Evolutionary conservation across 2,888 invertebrate species (phyloP), one percentile per base, ranked within the genome.

Genomic region (Fragum sueziense): DNA sequence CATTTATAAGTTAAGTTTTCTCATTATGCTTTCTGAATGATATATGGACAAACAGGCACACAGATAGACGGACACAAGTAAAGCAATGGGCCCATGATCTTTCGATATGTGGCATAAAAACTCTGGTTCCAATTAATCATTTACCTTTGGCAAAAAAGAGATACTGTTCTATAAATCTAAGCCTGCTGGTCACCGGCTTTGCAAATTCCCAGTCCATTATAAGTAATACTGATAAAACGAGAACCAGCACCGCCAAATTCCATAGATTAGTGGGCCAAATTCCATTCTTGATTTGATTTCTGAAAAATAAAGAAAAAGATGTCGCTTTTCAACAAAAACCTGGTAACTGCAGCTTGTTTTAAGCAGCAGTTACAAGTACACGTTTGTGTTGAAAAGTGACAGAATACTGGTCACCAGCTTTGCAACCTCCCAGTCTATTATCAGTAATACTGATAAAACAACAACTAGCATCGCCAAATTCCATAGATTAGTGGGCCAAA

Each of bases 211-310:
- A 92, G 79, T 93, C 93, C 29, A 88, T 87, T 17, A 92, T 72
- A 80, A 93, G 89, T 59, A 93, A 80, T 27, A 89, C 85, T 20
- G 93, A 88, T 41, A 93, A 88, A 9, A 93, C 73, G 9, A 90
- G 84, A 51, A 93, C 91, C 25, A 92, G 89, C 25, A 91, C 90
- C 20, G 91, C 90, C 72, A 94, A 89, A 87, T 94, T 94, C 90
- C 93, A 94, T 31, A 93, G 89, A 6, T 93, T 93, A 0, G 94
- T 93, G 22, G 94, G 94, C 94, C 94, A 94, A 68, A 94, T 91
- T 31, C 94, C 94, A 89, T 94, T 94, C 59, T 92, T 89, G 52
- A 94, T 91, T 29, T 93, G 90, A 87, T 94, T 94, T 77, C 94
- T 94, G 87, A 17, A 89, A 85, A 47, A 78, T 47, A 79, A 57